Evolutionary conservation across 2,113 vertebrate genomes (phyloP), one percentile per base, ranked within the genome.

Genomic region (Anseranas semipalmata): DNA sequence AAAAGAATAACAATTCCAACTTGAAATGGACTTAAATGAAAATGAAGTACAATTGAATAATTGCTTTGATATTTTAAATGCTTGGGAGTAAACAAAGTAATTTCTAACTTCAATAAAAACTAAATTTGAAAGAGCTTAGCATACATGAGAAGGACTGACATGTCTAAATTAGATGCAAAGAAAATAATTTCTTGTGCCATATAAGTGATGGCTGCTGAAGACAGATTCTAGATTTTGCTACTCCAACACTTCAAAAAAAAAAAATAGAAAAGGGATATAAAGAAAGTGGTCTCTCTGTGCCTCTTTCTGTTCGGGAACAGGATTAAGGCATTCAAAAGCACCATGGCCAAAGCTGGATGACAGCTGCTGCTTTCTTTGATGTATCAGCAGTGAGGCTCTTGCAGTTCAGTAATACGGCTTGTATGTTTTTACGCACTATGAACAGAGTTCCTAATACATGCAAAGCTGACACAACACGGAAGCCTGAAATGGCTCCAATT

Each of bases 311-410:
- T 95, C 94, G 78, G 52, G 75, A 96, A 93, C 65, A 88, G 79
- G 96, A 96, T 96, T 96, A 92, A 88, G 87, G 90, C 65, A 46
- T 75, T 95, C 48, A 86, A n/a, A 77, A 78, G 85, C 72, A 90
- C 37, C 3, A 0, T 39, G 68, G 68, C 75, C 93, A 95, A 94
- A 95, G 46, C 56, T 56, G 85, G 60, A 39, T 94, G 95, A 90
- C 94, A 97, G 96, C 85, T 92, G 95, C 94, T 96, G 85, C 84
- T 75, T 84, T 50, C 97, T 96, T 93, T 93, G 93, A 96, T 75
- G 65, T 65, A 85, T n/a, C 70, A 71, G 94, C 89, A 89, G 62
- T 7, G 50, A 58, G 30, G 63, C 24, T 93, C 52, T 52, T 52
- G 78, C 75, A 83, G 74, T 24, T 75, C 73, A 59, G 53, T 67